Percentiles rank a stretch among this genome's conserved stretches.
Conservation (phyloP, 2,888 invertebrate genomes). For the Oscheius myriophilus region DNA sequence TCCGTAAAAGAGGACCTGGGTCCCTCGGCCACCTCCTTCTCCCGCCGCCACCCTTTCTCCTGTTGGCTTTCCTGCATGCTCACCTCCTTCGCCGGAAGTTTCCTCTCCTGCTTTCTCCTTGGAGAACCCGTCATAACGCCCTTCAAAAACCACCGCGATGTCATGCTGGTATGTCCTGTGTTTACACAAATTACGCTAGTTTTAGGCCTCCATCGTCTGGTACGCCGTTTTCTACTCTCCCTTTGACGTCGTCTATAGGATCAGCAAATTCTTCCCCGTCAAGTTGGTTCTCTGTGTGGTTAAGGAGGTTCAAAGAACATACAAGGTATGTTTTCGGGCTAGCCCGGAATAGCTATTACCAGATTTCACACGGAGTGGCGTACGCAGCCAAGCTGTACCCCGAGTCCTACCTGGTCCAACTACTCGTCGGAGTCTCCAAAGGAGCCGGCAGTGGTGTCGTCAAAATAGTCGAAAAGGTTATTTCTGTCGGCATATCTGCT, state of each 20-base stretch:
- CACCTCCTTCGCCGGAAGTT: conserved; percentile 90
- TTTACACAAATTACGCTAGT: background rate
- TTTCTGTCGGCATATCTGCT: background rate
- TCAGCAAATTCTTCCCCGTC: conserved; percentile 75
- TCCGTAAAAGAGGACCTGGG: conserved; percentile 68
- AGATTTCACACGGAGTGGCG: conserved; percentile 89
- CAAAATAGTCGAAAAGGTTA: conserved; percentile 84
- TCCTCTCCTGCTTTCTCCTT: conserved; percentile 91
- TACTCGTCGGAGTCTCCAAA: conserved; percentile 86
- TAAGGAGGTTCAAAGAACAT: conserved; percentile 66
- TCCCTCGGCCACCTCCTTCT: conserved; percentile 86
- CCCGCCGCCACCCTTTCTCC: conserved; percentile 93
- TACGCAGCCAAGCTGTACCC: conserved; percentile 96
- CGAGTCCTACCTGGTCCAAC: conserved; percentile 92
- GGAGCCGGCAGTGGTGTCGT: conserved; percentile 96
- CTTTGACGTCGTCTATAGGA: conserved; percentile 93
- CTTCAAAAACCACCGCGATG: conserved; percentile 92
- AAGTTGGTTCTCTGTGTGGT: conserved; percentile 56
- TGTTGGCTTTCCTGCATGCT: conserved; percentile 98
- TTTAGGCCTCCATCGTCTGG: conserved; percentile 72
- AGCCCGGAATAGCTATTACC: background rate
- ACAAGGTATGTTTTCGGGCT: conserved; percentile 50
- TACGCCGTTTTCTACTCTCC: conserved; percentile 97
- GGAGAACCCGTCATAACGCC: conserved; percentile 95
- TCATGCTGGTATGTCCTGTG: conserved; percentile 74